These are phyloP conservation scores for Oxycera nigricornis DNA, from an alignment of 2,888 invertebrate genomes.

Conservation along the genomic window DNA sequence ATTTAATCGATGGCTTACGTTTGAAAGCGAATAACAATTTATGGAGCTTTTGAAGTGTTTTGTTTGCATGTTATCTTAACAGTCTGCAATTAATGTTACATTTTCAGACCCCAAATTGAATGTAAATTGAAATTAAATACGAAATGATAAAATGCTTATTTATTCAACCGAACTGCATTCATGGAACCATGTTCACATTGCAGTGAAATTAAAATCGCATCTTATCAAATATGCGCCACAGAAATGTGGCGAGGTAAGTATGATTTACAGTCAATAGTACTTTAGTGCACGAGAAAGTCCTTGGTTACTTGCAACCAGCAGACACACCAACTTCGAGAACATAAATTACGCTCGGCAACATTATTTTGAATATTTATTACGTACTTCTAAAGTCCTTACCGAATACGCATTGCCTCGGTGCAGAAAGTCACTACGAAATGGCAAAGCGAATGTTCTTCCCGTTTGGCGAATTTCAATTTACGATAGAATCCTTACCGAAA, in stretches of 20 bases:
- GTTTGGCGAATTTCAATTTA: slow-evolving; percentile 12
- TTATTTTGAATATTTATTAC: slow-evolving; percentile 42
- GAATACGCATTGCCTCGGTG: background rate
- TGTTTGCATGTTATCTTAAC: no score
- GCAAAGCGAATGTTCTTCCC: slow-evolving; percentile 3
- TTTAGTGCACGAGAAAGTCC: background rate
- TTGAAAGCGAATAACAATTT: no score
- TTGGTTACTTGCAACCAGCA: background rate
- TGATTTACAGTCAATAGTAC: background rate
- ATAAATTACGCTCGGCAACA: slow-evolving; percentile 41
- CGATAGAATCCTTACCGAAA: background rate
- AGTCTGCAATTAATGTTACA: no score
- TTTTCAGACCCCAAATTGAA: background rate
- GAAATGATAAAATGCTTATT: background rate
- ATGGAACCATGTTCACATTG: no score
- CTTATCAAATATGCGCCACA: background rate
- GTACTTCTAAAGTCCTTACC: background rate
- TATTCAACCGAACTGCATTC: background rate
- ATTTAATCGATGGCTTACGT: no score
- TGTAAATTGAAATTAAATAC: background rate
- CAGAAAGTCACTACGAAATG: background rate
- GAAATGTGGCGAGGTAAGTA: background rate
- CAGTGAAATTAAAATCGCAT: no score
- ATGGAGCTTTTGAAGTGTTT: no score
- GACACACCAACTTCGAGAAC: background rate